Evolutionary conservation across 2,113 vertebrate genomes (phyloP).

Genomic region (western clawed frog (Xenopus tropicalis)): UCB_Xtro_10.0 CM004449.2:40098001-40098500

Average conservation of each 20-base stretch:
- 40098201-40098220: neutral
- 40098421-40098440: too few relatives aligned
- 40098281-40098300: too few relatives aligned
- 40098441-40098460: too few relatives aligned
- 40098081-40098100: neutral
- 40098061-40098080: neutral
- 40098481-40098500: too few relatives aligned
- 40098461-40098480: too few relatives aligned
- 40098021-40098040: neutral
- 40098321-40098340: too few relatives aligned
- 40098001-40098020: neutral
- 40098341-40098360: too few relatives aligned
- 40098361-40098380: too few relatives aligned
- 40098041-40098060: neutral
- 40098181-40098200: neutral
- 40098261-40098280: neutral
- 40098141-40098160: neutral
- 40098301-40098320: too few relatives aligned
- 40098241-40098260: neutral
- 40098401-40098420: too few relatives aligned
- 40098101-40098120: neutral
- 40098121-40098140: neutral
- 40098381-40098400: too few relatives aligned
- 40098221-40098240: constrained; percentile 25
- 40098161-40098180: neutral